Percentiles rank a stretch among this genome's conserved stretches.
Conservation (phyloP, 2,113 vertebrate species). For the Lepisosteus osseus region DNA sequence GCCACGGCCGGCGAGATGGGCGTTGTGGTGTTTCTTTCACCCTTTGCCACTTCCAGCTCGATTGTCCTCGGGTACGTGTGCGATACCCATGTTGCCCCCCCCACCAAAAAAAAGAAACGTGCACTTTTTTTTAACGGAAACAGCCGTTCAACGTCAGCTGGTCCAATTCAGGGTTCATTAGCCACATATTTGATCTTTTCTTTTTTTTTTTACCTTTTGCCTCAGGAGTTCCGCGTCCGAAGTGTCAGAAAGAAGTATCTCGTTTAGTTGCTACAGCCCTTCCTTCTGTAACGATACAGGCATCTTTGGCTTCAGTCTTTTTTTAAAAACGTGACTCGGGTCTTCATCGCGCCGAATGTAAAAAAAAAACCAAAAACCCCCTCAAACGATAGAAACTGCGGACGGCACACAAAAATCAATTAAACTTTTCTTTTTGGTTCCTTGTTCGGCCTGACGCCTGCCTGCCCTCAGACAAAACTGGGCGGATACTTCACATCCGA, state of each 20-base stretch:
- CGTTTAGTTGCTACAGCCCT: conserved; percentile 51
- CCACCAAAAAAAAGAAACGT: no score
- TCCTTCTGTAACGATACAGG: conserved; percentile 53
- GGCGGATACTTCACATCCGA: conserved; percentile 64
- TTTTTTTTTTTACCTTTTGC: conserved; percentile 59
- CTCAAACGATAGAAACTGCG: conserved; percentile 27
- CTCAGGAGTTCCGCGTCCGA: conserved; percentile 69
- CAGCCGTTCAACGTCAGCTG: background rate
- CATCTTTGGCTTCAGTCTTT: conserved; percentile 54
- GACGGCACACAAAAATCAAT: conserved; percentile 52
- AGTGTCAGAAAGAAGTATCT: conserved; percentile 56
- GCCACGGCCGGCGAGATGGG: conserved; percentile 45
- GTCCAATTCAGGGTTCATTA: background rate
- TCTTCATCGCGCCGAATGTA: conserved; percentile 30
- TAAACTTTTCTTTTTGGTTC: conserved; percentile 60
- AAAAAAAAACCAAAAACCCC: background rate
- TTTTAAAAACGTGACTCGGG: conserved; percentile 27
- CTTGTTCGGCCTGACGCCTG: conserved; percentile 53
- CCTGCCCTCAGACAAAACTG: conserved; percentile 60
- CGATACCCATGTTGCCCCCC: no score
- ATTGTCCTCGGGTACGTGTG: background rate
- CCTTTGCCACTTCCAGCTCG: background rate
- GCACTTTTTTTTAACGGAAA: no score
- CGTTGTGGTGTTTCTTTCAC: conserved; percentile 50
- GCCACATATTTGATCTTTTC: conserved; percentile 7